Percentiles rank a stretch among this genome's conserved stretches.
phyloP scores from a whole-genome alignment of 2,888 invertebrate species.

The Pheosia tremula region DNA sequence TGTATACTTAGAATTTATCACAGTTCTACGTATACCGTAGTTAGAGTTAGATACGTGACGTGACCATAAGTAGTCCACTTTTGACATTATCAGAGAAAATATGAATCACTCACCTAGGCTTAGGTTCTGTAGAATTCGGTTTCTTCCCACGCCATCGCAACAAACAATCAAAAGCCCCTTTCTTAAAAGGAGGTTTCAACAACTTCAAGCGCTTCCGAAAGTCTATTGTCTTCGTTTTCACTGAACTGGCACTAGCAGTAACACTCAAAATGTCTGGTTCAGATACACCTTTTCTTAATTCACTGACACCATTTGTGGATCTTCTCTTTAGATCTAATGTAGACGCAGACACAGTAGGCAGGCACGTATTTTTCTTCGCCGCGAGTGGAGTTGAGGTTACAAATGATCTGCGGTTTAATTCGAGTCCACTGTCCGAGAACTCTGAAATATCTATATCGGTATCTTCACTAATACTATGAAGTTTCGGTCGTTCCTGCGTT shows the following conservation, averaged over 20 bases:
- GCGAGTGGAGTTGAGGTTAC: conserved; percentile 69
- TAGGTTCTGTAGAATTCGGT: conserved; percentile 50
- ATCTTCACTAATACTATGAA: conserved; percentile 70
- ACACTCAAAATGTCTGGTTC: conserved; percentile 71
- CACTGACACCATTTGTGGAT: conserved; percentile 56
- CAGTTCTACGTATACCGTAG: too few species aligned
- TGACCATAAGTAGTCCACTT: conserved; percentile 1
- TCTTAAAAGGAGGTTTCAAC: conserved; percentile 68
- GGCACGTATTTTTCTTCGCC: conserved; percentile 67
- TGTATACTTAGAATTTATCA: too few species aligned
- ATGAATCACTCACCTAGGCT: conserved; percentile 57
- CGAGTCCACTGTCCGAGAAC: conserved; percentile 66
- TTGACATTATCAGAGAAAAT: conserved; percentile 13
- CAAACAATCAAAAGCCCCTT: conserved; percentile 74
- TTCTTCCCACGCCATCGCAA: conserved; percentile 75
- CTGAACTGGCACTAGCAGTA: conserved; percentile 49
- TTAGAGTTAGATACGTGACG: background rate
- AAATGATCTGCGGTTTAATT: conserved; percentile 59
- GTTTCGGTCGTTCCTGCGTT: conserved; percentile 47
- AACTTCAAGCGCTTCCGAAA: conserved; percentile 70
- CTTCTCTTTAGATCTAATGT: conserved; percentile 71
- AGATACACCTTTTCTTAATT: conserved; percentile 68
- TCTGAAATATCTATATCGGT: conserved; percentile 49
- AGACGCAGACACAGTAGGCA: conserved; percentile 61
- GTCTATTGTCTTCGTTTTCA: conserved; percentile 61